phyloP scores from a whole-genome alignment of 2,888 invertebrate genomes.

The Margaritifera margaritifera region DNA sequence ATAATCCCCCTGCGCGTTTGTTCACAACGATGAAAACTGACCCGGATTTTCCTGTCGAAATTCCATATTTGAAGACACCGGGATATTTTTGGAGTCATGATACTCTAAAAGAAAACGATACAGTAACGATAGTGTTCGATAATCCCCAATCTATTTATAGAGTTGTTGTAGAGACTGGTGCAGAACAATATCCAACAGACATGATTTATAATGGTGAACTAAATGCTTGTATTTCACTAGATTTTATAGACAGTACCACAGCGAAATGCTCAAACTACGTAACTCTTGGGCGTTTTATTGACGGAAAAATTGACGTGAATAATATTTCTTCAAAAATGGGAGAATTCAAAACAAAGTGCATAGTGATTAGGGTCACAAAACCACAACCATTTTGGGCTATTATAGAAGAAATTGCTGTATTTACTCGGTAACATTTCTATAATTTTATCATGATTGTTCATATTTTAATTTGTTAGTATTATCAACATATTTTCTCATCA shows the following conservation, averaged over 20 bases:
- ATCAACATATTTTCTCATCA: too few species aligned
- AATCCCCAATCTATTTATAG: slow-evolving; percentile 55
- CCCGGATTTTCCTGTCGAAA: slow-evolving; percentile 64
- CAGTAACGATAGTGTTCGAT: slow-evolving; percentile 65
- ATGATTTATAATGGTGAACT: slow-evolving; percentile 55
- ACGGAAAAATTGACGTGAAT: slow-evolving; percentile 61
- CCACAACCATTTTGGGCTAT: slow-evolving; percentile 70
- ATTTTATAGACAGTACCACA: slow-evolving; percentile 17
- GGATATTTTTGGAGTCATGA: slow-evolving; percentile 72
- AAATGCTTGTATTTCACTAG: slow-evolving; percentile 50
- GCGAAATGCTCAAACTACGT: slow-evolving; percentile 45
- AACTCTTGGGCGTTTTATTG: slow-evolving; percentile 46
- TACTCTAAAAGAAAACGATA: slow-evolving; percentile 57
- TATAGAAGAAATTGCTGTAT: slow-evolving; percentile 70
- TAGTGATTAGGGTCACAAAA: slow-evolving; percentile 64
- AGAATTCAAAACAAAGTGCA: slow-evolving; percentile 62
- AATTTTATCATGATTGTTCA: too few species aligned
- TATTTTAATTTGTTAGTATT: too few species aligned
- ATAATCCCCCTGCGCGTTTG: slow-evolving; percentile 70
- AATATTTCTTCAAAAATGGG: slow-evolving; percentile 38
- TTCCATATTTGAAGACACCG: slow-evolving; percentile 65
- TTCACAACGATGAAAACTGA: slow-evolving; percentile 66
- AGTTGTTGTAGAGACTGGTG: slow-evolving; percentile 66
- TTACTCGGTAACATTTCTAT: slow-evolving; percentile 16
- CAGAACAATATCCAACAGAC: slow-evolving; percentile 57